Conservation (phyloP, 2,113 vertebrate species). For the Cyprinodon brontotheroides region DNA sequence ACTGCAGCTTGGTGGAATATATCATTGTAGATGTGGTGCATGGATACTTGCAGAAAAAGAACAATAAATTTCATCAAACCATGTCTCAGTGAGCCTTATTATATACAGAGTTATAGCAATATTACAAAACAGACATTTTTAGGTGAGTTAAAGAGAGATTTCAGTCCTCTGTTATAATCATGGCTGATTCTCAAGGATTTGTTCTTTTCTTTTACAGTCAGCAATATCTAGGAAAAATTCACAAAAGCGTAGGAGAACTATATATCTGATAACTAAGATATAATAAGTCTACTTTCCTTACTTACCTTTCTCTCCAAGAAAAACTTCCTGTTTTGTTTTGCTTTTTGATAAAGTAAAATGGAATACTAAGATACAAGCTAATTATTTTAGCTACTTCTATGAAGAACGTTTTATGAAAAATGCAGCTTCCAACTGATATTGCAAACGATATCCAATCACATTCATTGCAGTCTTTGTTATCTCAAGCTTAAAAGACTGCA, state of each 20-base stretch:
- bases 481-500: too few relatives aligned
- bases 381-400: not conserved
- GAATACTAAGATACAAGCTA: too few relatives aligned
- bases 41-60: constrained; percentile 83
- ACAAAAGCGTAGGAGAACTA: not conserved
- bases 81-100: constrained; percentile 49
- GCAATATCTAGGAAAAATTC: not conserved
- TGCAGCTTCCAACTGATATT: too few relatives aligned
- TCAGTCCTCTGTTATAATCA: too few relatives aligned
- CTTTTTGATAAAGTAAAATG: too few relatives aligned
- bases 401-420: too few relatives aligned
- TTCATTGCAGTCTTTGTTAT: too few relatives aligned
- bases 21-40: constrained; percentile 83
- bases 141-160: not conserved
- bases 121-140: too few relatives aligned
- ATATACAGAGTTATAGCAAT: not conserved
- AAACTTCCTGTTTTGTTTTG: too few relatives aligned
- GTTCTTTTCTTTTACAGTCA: not conserved
- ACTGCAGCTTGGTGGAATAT: constrained; percentile 80
- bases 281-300: too few relatives aligned
- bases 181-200: not conserved
- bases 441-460: too few relatives aligned
- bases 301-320: too few relatives aligned
- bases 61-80: constrained; percentile 76
- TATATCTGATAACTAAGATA: not conserved